Base-by-base conservation (phyloP, 2,888 invertebrate species). In the Nemurella pictetii region DNA sequence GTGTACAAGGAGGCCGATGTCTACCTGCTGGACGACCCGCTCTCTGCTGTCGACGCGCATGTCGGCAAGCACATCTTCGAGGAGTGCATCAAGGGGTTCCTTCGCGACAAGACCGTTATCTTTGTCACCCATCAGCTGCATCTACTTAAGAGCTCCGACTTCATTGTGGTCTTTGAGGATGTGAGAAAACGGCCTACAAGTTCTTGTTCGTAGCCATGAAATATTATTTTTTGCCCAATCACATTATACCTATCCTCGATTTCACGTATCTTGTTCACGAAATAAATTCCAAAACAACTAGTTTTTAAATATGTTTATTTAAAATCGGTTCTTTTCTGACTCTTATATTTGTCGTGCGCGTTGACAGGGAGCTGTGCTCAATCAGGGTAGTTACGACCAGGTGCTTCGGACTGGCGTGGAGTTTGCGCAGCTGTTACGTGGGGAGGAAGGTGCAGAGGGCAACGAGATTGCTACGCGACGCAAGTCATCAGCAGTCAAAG, bases 101-200 rank as follows among this genome's bases (percentile, higher is more conserved):
- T 92, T 84, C 88, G 88, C 72, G 87, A 89, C 36, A 90, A 91
- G 87, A 89, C 91, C 3, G 88, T 90, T n/a, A 89, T 92, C 75
- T 89, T 92, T 26, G 91, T 92, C 84, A 93, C 92, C 0, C 92
- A 93, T 88, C 93, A 93, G 87, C 88, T 92, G n/a, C 92, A 92
- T 88, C 92, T 91, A 86, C 86, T 89, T 35, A 87, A 88, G 26
- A 86, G 88, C 75, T 89, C 89, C 0, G 88, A 89, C 83, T 88
- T 88, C 5, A 89, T 92, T 27, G 88, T 90, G 7, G 88, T 91
- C n/a, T 81, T 92, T 7, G 90, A 90, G 81, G 88, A 89, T 32
- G 92, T 90, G 86, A 89, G 89, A n/a, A n/a, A n/a, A n/a, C n/a
- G n/a, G n/a, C n/a, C n/a, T n/a, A n/a, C n/a, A n/a, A n/a, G n/a